These are phyloP conservation scores for Chromis chromis DNA, from an alignment of 2,797 vertebrate species.

Conservation along the genomic window DNA sequence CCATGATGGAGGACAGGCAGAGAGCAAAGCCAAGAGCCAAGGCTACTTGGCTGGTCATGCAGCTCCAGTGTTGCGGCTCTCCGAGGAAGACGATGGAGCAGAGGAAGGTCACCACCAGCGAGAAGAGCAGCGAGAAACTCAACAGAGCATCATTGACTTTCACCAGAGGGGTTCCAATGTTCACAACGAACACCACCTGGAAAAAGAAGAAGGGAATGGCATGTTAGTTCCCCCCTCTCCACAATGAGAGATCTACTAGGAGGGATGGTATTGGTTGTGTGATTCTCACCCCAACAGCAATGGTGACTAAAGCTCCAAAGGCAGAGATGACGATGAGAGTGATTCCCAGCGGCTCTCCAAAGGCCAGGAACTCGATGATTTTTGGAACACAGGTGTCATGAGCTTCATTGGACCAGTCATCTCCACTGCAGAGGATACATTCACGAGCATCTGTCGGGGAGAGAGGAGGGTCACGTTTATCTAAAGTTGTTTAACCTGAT, in stretches of 20 bases:
- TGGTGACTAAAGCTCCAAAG: conserved; percentile 83
- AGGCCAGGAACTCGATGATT: conserved; percentile 89
- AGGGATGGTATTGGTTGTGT: neutral
- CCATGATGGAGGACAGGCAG: conserved; percentile 87
- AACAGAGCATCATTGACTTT: conserved; percentile 84
- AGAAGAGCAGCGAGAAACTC: conserved; percentile 87
- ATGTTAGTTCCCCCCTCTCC: neutral
- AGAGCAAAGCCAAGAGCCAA: conserved; percentile 88
- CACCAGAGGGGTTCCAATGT: conserved; percentile 85
- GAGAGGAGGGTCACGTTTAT: neutral
- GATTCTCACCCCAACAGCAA: conserved; percentile 76
- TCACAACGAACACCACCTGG: conserved; percentile 81
- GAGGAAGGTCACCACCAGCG: conserved; percentile 86
- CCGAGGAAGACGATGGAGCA: conserved; percentile 88
- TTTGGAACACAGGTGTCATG: conserved; percentile 86
- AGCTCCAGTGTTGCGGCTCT: conserved; percentile 86
- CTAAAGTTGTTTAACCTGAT: neutral
- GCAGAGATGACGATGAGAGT: conserved; percentile 86
- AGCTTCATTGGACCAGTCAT: conserved; percentile 87
- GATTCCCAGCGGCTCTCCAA: conserved; percentile 88
- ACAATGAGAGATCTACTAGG: rapidly evolving
- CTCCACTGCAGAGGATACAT: conserved; percentile 84
- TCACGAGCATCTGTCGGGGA: conserved; percentile 87
- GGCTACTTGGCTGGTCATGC: conserved; percentile 88
- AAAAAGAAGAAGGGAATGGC: neutral